These are phyloP conservation scores for Ascidia mentula DNA, from an alignment of 23 tunicate genomes.

Conservation along the genomic window DNA sequence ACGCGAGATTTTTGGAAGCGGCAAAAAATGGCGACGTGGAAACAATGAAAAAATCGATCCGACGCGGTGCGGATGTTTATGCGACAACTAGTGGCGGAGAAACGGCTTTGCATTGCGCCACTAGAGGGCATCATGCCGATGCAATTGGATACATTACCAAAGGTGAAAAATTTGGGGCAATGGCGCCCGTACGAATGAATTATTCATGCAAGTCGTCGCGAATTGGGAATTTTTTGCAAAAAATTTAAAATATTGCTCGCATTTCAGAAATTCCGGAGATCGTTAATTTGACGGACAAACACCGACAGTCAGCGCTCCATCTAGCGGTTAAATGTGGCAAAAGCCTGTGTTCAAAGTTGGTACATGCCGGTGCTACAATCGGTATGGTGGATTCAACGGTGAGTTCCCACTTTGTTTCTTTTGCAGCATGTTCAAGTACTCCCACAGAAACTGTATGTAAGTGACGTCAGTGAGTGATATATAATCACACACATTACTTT, in stretches of 20 bases:
- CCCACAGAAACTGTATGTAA: too few relatives aligned
- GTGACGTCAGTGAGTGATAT: too few relatives aligned
- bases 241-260: not conserved
- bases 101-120: conserved; percentile 78
- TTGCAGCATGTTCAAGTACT: too few relatives aligned
- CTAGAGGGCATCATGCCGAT: not conserved
- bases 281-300: conserved; percentile 36
- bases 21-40: conserved; percentile 72
- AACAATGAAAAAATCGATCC: conserved; percentile 31
- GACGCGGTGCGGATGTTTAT: conserved; percentile 52
- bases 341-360: conserved; percentile 51
- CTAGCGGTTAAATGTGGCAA: conserved; percentile 75
- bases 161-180: not conserved
- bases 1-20: conserved; percentile 48
- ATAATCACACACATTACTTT: too few relatives aligned
- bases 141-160: not conserved
- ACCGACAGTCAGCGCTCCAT: conserved; percentile 73
- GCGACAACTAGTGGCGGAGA: conserved; percentile 55
- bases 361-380: conserved; percentile 59
- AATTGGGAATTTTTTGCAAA: not conserved
- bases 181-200: not conserved
- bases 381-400: conserved; percentile 58
- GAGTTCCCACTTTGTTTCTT: not conserved
- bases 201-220: not conserved
- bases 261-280: conserved; percentile 31